Base-by-base conservation (phyloP, 2,113 vertebrate genomes). In the Hemichromis elongatus region DNA sequence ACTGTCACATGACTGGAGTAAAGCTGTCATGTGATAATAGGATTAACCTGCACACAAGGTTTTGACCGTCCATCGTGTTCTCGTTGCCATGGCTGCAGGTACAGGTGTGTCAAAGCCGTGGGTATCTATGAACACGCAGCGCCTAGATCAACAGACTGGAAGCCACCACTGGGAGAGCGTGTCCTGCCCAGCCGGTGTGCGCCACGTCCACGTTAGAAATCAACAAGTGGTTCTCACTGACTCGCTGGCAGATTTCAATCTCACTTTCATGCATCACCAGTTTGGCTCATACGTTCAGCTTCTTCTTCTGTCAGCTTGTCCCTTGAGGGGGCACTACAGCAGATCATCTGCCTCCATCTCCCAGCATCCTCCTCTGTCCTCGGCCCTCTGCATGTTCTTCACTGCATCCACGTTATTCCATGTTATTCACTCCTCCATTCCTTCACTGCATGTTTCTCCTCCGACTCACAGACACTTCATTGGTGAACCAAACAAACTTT, bases 331-430 rank as follows among this genome's bases (percentile, higher is more conserved):
- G 57, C 28, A 2, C 57, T 30, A 33, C 7, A 7, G 55, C 55
- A 16, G 0, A 6, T 63, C 33, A 13, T 37, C 18, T 10, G 18
- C 30, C 18, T n/a, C 30, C 59, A 63, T 30, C 59, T n/a, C 30
- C 33, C 59, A 66, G 33, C 19, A 3, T 66, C 59, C 2, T 63
- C 59, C 30, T 37, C 59, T 13, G 33, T 63, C 59, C 59, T 37
- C 10, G 7, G 13, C 12, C 33, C 2, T 37, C 59, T 63, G 59
- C 33, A 9, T 30, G 56, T 57, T 26, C 4, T 4, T 33, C 30
- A 59, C 28, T 1, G 9, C 26, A 18, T 59, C 26, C 56, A 0
- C 30, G 56, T n/a, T n/a, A n/a, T n/a, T n/a, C n/a, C 8, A 59
- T 8, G 5, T 1, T 59, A 59, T 37, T 37, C 33, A 63, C 33